Percentiles rank a stretch among this genome's conserved stretches.
Evolutionary conservation across 1,140 invertebrate species (phyloP).

Genomic region (Latrodectus geometricus): DNA sequence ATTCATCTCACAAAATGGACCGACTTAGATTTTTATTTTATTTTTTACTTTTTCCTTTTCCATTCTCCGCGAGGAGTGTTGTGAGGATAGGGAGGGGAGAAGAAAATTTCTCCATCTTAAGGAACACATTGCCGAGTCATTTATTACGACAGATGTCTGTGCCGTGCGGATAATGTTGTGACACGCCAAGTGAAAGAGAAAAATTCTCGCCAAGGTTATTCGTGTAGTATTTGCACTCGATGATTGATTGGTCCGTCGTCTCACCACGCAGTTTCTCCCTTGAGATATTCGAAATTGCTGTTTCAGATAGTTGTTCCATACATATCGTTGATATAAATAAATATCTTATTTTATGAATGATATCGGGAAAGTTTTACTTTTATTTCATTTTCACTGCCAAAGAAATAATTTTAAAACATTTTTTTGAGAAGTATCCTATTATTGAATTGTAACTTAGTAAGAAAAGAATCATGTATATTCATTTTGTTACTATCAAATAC

Average conservation of each 20-base stretch:
- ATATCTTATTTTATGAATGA: background rate
- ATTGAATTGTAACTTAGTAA: too few species aligned
- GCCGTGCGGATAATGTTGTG: conserved; percentile 60
- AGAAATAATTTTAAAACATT: too few species aligned
- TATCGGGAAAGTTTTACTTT: background rate
- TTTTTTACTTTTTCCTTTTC: conserved; percentile 41
- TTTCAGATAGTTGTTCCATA: background rate
- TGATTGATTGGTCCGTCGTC: conserved; percentile 40
- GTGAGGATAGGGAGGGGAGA: conserved; percentile 16
- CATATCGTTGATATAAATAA: background rate
- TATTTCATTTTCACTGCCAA: background rate
- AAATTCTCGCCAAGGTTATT: conserved; percentile 53
- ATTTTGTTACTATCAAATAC: too few species aligned
- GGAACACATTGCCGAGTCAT: conserved; percentile 61
- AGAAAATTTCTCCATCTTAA: conserved; percentile 58
- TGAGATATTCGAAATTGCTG: background rate
- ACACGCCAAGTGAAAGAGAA: conserved; percentile 61
- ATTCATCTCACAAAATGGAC: conserved; percentile 61
- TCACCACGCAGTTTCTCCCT: conserved; percentile 2
- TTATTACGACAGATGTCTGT: conserved; percentile 61
- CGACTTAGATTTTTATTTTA: conserved; percentile 58
- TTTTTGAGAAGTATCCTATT: too few species aligned
- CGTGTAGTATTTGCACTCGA: conserved; percentile 43
- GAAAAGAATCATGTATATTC: too few species aligned
- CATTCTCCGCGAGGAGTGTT: background rate